Conservation (phyloP, 2,888 invertebrate species). For the Sphinx pinastri region DNA sequence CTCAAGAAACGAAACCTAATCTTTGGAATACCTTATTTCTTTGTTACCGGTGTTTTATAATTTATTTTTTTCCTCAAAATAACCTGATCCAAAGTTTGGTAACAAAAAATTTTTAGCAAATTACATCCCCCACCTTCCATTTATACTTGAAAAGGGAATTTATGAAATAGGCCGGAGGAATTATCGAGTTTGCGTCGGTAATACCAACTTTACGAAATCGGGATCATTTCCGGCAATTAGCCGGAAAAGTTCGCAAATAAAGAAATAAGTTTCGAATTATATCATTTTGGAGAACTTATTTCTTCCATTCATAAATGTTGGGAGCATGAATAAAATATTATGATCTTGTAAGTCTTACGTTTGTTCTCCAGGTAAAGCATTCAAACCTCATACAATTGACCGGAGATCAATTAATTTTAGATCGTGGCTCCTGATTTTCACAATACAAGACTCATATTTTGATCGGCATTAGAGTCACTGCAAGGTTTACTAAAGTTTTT, state of each 20-base stretch:
- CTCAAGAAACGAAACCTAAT: too few relatives aligned
- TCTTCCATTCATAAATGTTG: not conserved
- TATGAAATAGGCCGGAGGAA: conserved; percentile 2
- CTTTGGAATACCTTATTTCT: not conserved
- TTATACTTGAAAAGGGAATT: conserved; percentile 8
- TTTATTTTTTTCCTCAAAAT: not conserved
- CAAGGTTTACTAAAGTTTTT: too few relatives aligned
- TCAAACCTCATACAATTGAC: too few relatives aligned
- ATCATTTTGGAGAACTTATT: not conserved
- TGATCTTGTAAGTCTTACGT: not conserved
- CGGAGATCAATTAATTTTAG: too few relatives aligned
- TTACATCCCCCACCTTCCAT: not conserved
- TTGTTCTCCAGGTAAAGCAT: too few relatives aligned
- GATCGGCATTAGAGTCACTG: too few relatives aligned
- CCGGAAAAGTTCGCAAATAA: conserved; percentile 5
- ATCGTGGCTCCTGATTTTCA: too few relatives aligned
- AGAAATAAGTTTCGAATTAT: not conserved
- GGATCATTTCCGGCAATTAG: conserved; percentile 19
- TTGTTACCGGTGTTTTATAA: not conserved
- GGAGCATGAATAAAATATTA: not conserved
- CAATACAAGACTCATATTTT: too few relatives aligned
- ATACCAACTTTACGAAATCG: not conserved
- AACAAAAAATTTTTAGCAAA: not conserved
- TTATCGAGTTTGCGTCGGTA: conserved; percentile 7
- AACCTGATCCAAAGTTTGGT: not conserved